Evolutionary conservation across 1,140 invertebrate genomes (phyloP).

Genomic region (Lycorma delicatula): DNA sequence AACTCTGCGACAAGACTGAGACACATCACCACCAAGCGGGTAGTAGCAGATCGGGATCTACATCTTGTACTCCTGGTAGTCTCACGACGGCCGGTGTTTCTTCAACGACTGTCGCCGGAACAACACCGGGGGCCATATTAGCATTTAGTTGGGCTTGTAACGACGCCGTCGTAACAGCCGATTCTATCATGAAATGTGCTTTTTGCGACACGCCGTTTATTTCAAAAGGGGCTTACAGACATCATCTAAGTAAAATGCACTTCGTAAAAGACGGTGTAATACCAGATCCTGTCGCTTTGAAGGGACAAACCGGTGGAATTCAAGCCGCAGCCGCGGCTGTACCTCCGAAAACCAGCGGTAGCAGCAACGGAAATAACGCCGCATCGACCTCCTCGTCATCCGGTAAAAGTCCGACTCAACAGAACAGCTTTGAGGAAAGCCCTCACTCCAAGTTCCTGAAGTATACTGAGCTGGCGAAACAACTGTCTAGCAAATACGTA

Average conservation of each 20-base stretch:
- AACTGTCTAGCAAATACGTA: conserved; percentile 92
- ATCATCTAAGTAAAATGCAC: conserved; percentile 94
- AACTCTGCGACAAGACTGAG: conserved; percentile 90
- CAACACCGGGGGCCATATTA: conserved; percentile 69
- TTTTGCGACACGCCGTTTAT: conserved; percentile 95
- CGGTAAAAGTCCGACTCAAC: conserved; percentile 40
- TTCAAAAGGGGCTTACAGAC: conserved; percentile 92
- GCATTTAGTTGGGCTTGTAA: conserved; percentile 92
- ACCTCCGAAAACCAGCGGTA: conserved; percentile 18
- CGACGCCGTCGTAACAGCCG: conserved; percentile 74
- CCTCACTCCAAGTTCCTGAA: conserved; percentile 94
- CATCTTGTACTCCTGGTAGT: conserved; percentile 25
- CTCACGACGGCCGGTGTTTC: conserved; percentile 28
- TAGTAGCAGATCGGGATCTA: conserved; percentile 11
- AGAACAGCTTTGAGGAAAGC: conserved; percentile 73
- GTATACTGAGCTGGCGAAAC: conserved; percentile 92
- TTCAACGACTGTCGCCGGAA: conserved; percentile 35
- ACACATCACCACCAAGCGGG: conserved; percentile 43
- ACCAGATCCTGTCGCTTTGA: conserved; percentile 56
- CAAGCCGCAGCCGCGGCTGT: conserved; percentile 32
- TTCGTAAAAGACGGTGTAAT: conserved; percentile 87
- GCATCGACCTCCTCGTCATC: conserved; percentile 37
- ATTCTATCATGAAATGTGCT: conserved; percentile 89
- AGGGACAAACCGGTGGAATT: conserved; percentile 34
- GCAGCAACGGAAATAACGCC: conserved; percentile 24